Evolutionary conservation across 2,113 vertebrate genomes (phyloP).

Genomic region (Myrmecobius fasciatus): DNA sequence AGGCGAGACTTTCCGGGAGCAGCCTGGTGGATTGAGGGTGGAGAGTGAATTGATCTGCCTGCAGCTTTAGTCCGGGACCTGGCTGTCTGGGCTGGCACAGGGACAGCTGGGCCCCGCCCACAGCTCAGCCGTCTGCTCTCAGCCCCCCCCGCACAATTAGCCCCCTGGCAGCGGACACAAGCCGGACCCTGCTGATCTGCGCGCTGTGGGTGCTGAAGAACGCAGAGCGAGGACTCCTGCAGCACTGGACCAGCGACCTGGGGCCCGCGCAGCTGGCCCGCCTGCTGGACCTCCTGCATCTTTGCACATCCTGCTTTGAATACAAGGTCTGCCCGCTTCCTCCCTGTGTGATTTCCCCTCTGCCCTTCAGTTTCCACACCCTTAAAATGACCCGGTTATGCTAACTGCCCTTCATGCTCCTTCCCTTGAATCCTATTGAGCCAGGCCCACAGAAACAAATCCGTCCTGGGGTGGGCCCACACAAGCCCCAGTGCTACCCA

Average conservation of each 20-base stretch:
- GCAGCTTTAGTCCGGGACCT: not conserved
- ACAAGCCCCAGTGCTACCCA: too few relatives aligned
- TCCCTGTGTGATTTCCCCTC: not conserved
- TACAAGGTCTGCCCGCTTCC: slow-evolving; percentile 87
- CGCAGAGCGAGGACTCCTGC: slow-evolving; percentile 87
- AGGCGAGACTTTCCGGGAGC: not conserved
- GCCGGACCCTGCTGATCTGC: slow-evolving; percentile 90
- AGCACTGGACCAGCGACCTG: slow-evolving; percentile 91
- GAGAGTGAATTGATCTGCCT: not conserved
- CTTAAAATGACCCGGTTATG: not conserved
- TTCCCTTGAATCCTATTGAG: not conserved
- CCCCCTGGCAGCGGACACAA: slow-evolving; percentile 90
- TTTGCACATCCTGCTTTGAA: slow-evolving; percentile 92
- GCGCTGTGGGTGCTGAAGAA: slow-evolving; percentile 95
- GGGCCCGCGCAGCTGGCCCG: slow-evolving; percentile 90
- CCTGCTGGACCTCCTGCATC: slow-evolving; percentile 91
- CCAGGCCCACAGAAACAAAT: too few relatives aligned
- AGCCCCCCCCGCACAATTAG: slow-evolving; percentile 88
- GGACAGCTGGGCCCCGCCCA: accelerated
- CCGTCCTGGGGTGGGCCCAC: too few relatives aligned
- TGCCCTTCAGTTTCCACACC: not conserved
- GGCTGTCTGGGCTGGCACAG: not conserved
- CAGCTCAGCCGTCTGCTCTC: slow-evolving; percentile 13
- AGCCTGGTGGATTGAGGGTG: not conserved
- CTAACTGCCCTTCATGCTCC: not conserved